A percentile compares a stretch with the other conserved stretches of the same genome.
These are phyloP conservation scores for Aplysina aerophoba DNA, from an alignment of 37 sponge, comb jelly and placozoan genomes.

Conservation along the genomic window DNA sequence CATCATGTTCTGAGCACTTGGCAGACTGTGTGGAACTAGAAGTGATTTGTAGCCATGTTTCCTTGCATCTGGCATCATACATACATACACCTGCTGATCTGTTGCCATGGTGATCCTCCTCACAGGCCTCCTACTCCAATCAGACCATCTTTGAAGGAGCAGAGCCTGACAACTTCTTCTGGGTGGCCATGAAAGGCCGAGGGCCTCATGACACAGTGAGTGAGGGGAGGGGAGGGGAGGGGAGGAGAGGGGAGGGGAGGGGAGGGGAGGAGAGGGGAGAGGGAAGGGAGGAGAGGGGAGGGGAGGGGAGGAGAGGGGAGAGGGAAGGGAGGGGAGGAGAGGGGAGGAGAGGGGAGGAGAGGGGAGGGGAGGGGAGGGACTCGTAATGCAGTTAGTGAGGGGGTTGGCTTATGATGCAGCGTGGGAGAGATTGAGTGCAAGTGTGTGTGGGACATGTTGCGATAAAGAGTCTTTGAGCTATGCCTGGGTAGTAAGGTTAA, in stretches of 20 bases:
- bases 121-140: conserved; percentile 77
- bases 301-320: not conserved
- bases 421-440: too few relatives aligned
- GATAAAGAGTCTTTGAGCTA: too few relatives aligned
- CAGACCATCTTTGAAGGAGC: conserved; percentile 77
- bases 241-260: not conserved
- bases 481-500: too few relatives aligned
- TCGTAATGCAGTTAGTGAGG: not conserved
- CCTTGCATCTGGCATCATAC: not conserved
- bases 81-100: not conserved
- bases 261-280: not conserved
- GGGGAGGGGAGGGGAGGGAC: not conserved
- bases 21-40: too few relatives aligned
- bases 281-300: not conserved
- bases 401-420: too few relatives aligned
- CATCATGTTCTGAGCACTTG: too few relatives aligned
- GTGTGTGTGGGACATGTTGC: too few relatives aligned
- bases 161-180: conserved; percentile 97
- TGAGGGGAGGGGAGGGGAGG: not conserved
- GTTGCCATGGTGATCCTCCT: not conserved
- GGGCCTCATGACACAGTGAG: conserved; percentile 36
- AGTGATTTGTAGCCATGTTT: too few relatives aligned
- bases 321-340: not conserved
- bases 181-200: conserved; percentile 93
- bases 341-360: not conserved